Evolutionary conservation across 1,140 invertebrate genomes (phyloP).

Genomic region (Zaprionus davidi): DNA sequence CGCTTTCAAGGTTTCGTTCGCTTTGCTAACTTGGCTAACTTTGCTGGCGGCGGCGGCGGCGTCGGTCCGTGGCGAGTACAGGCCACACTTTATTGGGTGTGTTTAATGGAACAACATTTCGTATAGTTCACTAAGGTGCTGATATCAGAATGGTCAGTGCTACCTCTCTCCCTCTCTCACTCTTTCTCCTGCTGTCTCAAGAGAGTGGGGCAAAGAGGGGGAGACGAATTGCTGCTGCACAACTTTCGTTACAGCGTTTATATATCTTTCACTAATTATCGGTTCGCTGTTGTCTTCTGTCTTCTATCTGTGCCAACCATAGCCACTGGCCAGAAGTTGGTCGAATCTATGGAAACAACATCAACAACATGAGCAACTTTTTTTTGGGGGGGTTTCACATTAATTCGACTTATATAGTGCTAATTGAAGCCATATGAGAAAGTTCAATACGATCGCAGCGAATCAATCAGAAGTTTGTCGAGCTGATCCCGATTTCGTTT

Average conservation of each 20-base stretch:
- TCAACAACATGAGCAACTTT: background rate
- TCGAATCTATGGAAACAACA: slow-evolving; percentile 31
- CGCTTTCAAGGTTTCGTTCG: slow-evolving; percentile 33
- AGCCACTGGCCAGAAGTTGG: slow-evolving; percentile 19
- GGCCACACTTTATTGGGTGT: slow-evolving; percentile 16
- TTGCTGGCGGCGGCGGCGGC: background rate
- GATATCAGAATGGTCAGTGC: background rate
- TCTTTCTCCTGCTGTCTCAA: background rate
- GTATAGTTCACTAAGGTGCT: slow-evolving; percentile 1
- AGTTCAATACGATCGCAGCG: slow-evolving; percentile 44
- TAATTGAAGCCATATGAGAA: slow-evolving; percentile 71
- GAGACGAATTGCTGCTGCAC: background rate
- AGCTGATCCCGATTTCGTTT: slow-evolving; percentile 53
- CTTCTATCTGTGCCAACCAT: slow-evolving; percentile 25
- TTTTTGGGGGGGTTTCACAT: slow-evolving; percentile 11
- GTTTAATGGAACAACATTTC: background rate
- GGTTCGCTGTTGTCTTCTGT: slow-evolving; percentile 19
- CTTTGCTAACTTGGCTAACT: slow-evolving; percentile 7
- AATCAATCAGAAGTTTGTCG: slow-evolving; percentile 1
- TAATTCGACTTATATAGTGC: slow-evolving; percentile 49
- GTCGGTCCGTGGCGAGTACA: background rate
- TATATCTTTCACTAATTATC: slow-evolving; percentile 66
- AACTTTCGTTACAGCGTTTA: slow-evolving; percentile 57
- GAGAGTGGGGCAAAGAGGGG: background rate
- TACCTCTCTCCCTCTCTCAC: background rate